Base-by-base conservation (phyloP, 2,113 vertebrate genomes). In the Clinocottus analis region DNA sequence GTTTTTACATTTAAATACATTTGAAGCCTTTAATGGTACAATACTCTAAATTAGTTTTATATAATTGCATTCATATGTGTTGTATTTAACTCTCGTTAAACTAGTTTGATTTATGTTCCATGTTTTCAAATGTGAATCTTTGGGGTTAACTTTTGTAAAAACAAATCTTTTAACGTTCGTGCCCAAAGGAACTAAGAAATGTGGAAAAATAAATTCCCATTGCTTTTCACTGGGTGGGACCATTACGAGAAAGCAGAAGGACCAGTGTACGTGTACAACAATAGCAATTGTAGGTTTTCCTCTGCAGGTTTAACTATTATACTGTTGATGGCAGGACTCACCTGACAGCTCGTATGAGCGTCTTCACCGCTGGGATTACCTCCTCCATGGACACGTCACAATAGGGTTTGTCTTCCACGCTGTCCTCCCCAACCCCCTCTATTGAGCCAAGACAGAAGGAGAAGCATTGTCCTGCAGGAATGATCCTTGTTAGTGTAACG, bases 321-420 rank as follows among this genome's bases (percentile, higher is more conserved):
- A 13, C 14, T 71, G 37, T n/a, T 79, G 59, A 58, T 27, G 11
- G 29, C 68, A 53, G 4, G 56, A 49, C 95, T 94, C 89, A 99
- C 97, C 98, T 96, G 87, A 99, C 96, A 0, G 97, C 97, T 55
- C 98, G 93, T 87, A 99, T 98, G 29, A 98, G 93, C 0, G 95
- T 97, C 94, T 98, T 99, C 89, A 98, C 96, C 0, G 97, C 95
- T 0, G 97, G 98, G 91, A 97, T 98, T 74, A 99, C 90, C 13
- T 99, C 98, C 0, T 97, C 97, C 56, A 98, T 96, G 21, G 96
- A 95, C 70, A 99, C 94, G 4, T 99, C 98, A 37, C 96, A 97
- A 77, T 96, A 97, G 33, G 94, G 90, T 92, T 97, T 98, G 88
- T 99, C 98, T 83, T 99, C 98, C 0, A 91, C 77, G 0, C 89